These are phyloP conservation scores for Lates japonicus DNA, from an alignment of 2,797 vertebrate species.

Conservation along the genomic window DNA sequence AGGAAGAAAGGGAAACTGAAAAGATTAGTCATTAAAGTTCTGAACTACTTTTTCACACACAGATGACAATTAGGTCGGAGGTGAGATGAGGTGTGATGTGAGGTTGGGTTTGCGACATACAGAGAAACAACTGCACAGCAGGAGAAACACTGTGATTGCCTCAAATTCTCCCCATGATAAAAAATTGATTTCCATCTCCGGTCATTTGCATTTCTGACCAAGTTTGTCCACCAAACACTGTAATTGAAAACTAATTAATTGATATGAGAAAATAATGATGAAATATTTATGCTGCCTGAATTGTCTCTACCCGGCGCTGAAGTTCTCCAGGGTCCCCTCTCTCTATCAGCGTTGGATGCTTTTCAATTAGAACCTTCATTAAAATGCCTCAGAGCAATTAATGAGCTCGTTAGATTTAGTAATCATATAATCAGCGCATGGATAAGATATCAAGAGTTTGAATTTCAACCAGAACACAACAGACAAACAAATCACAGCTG, in stretches of 20 bases:
- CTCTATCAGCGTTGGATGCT: constrained; percentile 51
- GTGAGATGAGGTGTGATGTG: neutral
- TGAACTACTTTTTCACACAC: neutral
- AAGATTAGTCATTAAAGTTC: neutral
- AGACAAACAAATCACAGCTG: constrained; percentile 63
- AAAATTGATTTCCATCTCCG: constrained; percentile 20
- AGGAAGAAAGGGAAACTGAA: neutral
- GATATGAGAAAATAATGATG: constrained; percentile 42
- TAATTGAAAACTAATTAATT: constrained; percentile 60
- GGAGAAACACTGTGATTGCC: neutral
- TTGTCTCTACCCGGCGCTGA: constrained; percentile 18
- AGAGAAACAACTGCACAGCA: neutral
- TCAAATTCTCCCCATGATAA: neutral
- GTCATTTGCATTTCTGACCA: constrained; percentile 37
- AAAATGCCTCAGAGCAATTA: constrained; percentile 72
- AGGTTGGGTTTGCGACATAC: constrained; percentile 6
- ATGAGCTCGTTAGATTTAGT: constrained; percentile 67
- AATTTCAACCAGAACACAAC: constrained; percentile 65
- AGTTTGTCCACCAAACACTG: constrained; percentile 28
- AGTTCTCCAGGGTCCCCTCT: constrained; percentile 50
- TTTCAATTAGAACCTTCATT: constrained; percentile 76
- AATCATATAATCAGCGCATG: constrained; percentile 67
- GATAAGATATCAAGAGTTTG: constrained; percentile 48
- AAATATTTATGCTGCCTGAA: constrained; percentile 36
- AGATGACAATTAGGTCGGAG: neutral